phyloP scores from a whole-genome alignment of 2,797 vertebrate genomes.

The Pipistrellus nathusii region DNA sequence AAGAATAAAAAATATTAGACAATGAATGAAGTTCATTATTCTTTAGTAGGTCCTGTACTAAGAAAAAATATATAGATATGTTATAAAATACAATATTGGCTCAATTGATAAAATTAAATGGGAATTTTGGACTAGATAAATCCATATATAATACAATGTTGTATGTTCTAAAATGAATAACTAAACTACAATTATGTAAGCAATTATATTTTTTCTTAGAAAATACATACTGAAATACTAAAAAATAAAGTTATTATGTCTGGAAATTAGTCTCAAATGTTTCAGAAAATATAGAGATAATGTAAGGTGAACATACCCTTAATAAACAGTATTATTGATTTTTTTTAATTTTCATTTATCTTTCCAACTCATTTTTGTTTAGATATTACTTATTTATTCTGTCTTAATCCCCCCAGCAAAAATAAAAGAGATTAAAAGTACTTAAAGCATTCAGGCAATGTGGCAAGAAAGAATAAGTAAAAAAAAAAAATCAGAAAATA shows the following conservation, averaged over 20 bases:
- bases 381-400: slow-evolving; percentile 30
- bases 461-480: background rate
- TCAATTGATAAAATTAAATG: background rate
- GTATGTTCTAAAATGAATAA: background rate
- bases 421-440: background rate
- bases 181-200: background rate
- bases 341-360: slow-evolving; percentile 18
- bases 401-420: background rate
- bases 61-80: background rate
- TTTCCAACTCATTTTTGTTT: background rate
- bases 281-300: background rate
- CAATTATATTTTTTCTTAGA: background rate
- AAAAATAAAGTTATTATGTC: background rate
- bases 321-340: background rate
- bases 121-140: background rate
- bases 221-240: background rate
- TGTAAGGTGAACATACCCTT: background rate
- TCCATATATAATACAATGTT: background rate
- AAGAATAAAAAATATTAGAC: background rate
- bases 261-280: background rate
- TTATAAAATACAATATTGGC: background rate
- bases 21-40: background rate
- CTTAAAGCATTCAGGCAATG: background rate
- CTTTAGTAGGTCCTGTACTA: background rate
- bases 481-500: background rate